Base-by-base conservation (phyloP, 2,888 invertebrate genomes). In the Suillia variegata region DNA sequence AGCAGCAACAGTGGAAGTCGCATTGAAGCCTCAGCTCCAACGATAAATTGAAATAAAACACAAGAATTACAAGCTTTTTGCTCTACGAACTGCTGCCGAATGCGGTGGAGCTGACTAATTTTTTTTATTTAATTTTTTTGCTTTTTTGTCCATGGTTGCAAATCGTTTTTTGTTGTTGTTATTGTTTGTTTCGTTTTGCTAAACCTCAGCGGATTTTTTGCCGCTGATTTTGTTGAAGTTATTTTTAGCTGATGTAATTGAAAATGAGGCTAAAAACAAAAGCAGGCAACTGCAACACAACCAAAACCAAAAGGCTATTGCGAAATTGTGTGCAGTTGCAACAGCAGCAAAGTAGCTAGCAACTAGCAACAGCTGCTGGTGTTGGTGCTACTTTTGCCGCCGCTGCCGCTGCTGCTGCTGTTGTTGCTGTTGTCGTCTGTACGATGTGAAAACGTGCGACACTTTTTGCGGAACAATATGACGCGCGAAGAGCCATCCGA, bases 231-330 rank as follows among this genome's bases (percentile, higher is more conserved):
- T 18, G 45, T 45, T 18, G 45, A 17, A 45, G 13, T 18, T 45
- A 45, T 45, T 45, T 38, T 45, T 20, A 38, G 45, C 45, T 45
- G 45, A 45, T 45, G 45, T 45, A 45, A 45, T 45, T 45, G 45
- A 45, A 45, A 45, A 45, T 45, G 45, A 18, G 45, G 18, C 45
- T 45, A 20, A 45, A 45, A 45, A 45, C 45, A 45, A 45, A 45
- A 45, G 45, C 17, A 45, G 20, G 18, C 34, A 34, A 51, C 26
- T 51, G 31, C 24, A 22, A 54, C 52, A 33, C 21, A 33, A 52
- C 21, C 31, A 31, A 17, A 17, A n/a, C 18, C 34, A n/a, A 52
- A 52, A 31, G 3, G 4, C 17, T 52, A 17, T 18, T 18, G 33
- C 33, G 17, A 52, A 34, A 21, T 20, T 21, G 21, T 18, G 3